Conservation (phyloP, 2,888 invertebrate genomes). For the Andricus quercusramuli region DNA sequence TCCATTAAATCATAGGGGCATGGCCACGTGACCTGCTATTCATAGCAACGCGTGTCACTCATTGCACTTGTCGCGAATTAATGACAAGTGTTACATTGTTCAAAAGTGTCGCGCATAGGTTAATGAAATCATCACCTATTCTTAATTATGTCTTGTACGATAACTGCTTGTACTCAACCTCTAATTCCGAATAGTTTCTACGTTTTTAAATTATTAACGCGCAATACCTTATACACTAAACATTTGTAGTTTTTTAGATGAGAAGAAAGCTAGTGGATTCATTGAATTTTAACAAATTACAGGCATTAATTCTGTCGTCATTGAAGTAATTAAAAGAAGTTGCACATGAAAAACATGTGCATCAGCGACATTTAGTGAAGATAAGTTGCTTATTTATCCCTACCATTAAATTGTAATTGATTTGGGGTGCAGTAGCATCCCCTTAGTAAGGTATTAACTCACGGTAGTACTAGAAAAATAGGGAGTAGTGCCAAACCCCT, state of each 20-base stretch:
- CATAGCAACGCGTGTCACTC: not conserved
- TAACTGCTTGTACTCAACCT: not conserved
- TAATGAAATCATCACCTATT: constrained; percentile 15
- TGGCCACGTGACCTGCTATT: not conserved
- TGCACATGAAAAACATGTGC: no score
- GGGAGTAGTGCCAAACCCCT: not conserved
- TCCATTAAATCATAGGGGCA: not conserved
- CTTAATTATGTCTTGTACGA: not conserved
- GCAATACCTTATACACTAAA: not conserved
- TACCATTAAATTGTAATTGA: no score
- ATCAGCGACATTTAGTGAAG: not conserved
- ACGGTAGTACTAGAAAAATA: not conserved
- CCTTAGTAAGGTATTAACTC: not conserved
- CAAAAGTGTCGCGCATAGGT: not conserved
- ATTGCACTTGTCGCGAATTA: not conserved
- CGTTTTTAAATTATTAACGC: not conserved
- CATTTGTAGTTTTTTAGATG: not conserved
- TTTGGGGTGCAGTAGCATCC: no score
- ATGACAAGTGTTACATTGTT: constrained; percentile 15
- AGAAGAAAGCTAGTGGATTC: not conserved
- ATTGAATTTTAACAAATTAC: not conserved
- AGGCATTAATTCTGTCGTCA: no score
- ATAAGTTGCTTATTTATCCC: no score
- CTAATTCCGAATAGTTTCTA: not conserved
- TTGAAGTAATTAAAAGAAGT: no score